phyloP scores from a whole-genome alignment of 35 echinoderm and acorn worm genomes.

The Acanthaster planci region DNA sequence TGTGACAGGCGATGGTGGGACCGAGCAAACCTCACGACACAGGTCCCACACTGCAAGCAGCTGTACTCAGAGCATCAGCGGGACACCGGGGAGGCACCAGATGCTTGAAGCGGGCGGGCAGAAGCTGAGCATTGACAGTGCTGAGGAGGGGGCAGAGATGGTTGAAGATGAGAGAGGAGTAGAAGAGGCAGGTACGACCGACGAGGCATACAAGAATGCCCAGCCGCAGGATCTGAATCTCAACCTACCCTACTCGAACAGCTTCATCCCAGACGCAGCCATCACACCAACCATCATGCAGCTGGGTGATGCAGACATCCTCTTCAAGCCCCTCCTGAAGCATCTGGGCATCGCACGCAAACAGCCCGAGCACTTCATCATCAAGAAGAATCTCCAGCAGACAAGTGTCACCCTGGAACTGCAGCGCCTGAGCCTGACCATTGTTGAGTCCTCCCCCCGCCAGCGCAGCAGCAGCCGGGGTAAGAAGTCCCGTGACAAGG shows the following conservation, averaged over 20 bases:
- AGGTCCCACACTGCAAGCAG: constrained; percentile 53
- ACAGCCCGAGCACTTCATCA: constrained; percentile 26
- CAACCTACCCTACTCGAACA: neutral
- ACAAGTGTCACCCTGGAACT: neutral
- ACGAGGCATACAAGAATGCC: neutral
- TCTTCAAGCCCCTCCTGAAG: constrained; percentile 84
- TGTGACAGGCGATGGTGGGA: neutral
- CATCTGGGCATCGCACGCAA: constrained; percentile 58
- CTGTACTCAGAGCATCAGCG: constrained; percentile 17
- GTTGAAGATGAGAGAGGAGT: neutral
- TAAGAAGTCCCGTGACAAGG: constrained; percentile 30
- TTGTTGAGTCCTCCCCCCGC: neutral
- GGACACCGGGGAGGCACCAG: constrained; percentile 22
- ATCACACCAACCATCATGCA: constrained; percentile 63
- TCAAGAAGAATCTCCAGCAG: constrained; percentile 29
- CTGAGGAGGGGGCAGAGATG: constrained; percentile 24
- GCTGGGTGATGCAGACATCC: constrained; percentile 76
- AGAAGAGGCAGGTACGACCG: neutral
- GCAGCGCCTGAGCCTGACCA: constrained; percentile 6
- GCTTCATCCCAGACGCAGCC: neutral
- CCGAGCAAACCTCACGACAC: neutral
- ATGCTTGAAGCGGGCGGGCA: neutral
- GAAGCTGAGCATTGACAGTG: constrained; percentile 17
- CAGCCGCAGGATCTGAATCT: neutral
- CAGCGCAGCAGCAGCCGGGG: constrained; percentile 24